Percentiles rank a stretch among this genome's conserved stretches.
Evolutionary conservation across 2,113 vertebrate species (phyloP).

Genomic region (Rousettus leschenaultii): DNA sequence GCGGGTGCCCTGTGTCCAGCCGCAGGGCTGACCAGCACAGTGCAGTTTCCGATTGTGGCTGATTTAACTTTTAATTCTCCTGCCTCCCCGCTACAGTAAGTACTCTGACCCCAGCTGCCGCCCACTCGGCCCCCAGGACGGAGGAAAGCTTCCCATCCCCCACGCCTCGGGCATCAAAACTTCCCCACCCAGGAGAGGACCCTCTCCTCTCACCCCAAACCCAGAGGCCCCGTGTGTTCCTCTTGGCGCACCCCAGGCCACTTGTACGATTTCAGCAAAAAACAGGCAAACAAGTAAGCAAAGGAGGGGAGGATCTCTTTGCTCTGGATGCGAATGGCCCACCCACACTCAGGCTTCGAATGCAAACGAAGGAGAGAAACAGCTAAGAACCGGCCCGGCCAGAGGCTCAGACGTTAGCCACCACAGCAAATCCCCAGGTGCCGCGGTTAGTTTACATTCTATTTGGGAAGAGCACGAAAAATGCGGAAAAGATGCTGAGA

Average conservation of each 20-base stretch:
- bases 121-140: neutral
- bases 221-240: neutral
- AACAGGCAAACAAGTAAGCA: neutral
- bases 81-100: too few relatives aligned
- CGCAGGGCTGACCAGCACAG: too few relatives aligned
- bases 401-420: too few relatives aligned
- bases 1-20: too few relatives aligned
- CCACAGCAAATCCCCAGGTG: rapidly evolving
- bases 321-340: too few relatives aligned
- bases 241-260: neutral
- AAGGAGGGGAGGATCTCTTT: neutral
- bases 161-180: neutral
- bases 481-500: neutral
- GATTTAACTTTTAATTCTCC: too few relatives aligned
- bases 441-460: neutral
- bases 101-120: neutral
- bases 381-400: neutral
- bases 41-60: too few relatives aligned
- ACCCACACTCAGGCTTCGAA: neutral
- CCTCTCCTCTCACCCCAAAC: neutral
- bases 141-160: neutral
- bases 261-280: neutral
- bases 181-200: neutral
- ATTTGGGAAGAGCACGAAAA: neutral
- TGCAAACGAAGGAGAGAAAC: neutral